These are phyloP conservation scores for Himalopsyche phryganea DNA, from an alignment of 1,140 invertebrate genomes.

Conservation along the genomic window DNA sequence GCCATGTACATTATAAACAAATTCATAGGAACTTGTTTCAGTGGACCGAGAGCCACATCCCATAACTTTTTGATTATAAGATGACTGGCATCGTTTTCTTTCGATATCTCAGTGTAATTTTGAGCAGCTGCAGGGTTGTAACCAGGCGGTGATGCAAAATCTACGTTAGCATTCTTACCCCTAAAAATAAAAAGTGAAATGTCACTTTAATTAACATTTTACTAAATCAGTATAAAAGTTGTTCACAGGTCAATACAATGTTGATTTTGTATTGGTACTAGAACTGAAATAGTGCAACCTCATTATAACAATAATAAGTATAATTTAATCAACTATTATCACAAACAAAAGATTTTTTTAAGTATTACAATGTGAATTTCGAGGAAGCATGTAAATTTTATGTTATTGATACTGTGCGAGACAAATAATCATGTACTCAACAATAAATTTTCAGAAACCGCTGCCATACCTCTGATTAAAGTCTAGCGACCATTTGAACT, in stretches of 20 bases:
- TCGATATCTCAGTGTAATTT: constrained; percentile 69
- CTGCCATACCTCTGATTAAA: constrained; percentile 31
- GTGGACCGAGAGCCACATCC: constrained; percentile 92
- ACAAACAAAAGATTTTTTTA: too few species aligned
- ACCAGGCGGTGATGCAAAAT: constrained; percentile 76
- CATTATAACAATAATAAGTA: too few species aligned
- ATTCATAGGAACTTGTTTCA: constrained; percentile 98
- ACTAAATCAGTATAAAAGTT: too few species aligned
- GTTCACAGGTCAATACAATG: neutral
- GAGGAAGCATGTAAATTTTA: too few species aligned
- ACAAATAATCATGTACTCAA: too few species aligned
- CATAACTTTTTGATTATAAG: constrained; percentile 94
- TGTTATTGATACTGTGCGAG: too few species aligned
- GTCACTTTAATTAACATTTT: neutral
- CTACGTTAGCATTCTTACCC: constrained; percentile 36
- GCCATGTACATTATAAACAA: constrained; percentile 99
- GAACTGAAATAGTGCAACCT: too few species aligned
- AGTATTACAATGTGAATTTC: too few species aligned
- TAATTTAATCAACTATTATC: too few species aligned
- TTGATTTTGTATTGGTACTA: neutral
- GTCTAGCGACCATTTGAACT: constrained; percentile 49
- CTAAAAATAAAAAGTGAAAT: constrained; percentile 18
- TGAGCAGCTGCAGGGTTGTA: constrained; percentile 70
- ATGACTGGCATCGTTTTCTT: constrained; percentile 75
- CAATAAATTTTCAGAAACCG: too few species aligned